Conservation (phyloP, 2,113 vertebrate genomes). For the Xenopus borealis region DNA sequence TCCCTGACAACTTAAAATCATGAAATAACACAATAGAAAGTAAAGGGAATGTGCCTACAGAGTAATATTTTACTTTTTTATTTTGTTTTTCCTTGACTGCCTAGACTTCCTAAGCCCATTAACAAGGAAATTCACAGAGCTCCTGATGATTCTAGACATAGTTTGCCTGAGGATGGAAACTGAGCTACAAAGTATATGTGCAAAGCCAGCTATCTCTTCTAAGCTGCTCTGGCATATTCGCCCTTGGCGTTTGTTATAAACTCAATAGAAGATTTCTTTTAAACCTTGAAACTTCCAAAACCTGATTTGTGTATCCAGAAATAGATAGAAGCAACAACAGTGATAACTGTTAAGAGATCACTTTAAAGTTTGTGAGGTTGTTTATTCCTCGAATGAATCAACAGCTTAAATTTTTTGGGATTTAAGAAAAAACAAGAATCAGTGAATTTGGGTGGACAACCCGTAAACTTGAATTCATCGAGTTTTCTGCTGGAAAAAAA, state of each 20-base stretch:
- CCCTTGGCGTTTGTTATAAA: constrained; percentile 22
- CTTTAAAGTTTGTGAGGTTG: too few species aligned
- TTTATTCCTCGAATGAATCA: too few species aligned
- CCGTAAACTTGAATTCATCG: too few species aligned
- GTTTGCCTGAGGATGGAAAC: neutral
- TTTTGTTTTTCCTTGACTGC: constrained; percentile 6
- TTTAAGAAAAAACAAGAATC: too few species aligned
- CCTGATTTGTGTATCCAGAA: constrained; percentile 23
- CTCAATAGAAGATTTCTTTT: constrained; percentile 18
- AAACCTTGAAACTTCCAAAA: constrained; percentile 29
- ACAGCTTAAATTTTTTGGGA: too few species aligned
- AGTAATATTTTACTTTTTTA: neutral
- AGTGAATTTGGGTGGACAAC: too few species aligned
- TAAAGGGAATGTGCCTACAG: neutral
- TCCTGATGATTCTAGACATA: constrained; percentile 15
- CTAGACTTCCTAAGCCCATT: neutral
- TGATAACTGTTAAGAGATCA: neutral
- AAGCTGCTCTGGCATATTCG: constrained; percentile 21
- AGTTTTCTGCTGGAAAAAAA: too few species aligned
- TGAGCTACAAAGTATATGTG: constrained; percentile 2
- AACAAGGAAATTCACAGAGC: constrained; percentile 24
- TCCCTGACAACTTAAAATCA: constrained; percentile 13
- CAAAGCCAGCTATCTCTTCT: constrained; percentile 12
- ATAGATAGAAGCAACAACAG: neutral
- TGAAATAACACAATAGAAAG: constrained; percentile 6